Conservation (phyloP, 2,888 invertebrate species). For the Apomyelois bistriatella region DNA sequence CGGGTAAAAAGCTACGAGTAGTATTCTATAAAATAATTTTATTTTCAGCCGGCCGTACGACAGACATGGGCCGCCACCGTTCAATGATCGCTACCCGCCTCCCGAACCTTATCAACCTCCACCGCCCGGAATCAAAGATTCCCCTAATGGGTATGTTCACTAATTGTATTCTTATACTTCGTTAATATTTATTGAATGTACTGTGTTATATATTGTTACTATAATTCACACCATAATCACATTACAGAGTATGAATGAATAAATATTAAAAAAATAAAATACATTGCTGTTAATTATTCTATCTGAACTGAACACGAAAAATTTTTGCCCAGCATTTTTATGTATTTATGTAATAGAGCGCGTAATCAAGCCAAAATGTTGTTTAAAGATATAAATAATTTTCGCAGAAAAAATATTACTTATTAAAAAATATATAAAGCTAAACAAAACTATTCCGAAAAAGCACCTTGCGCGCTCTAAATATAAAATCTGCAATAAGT, state of each 20-base stretch:
- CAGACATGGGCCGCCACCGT: constrained; percentile 42
- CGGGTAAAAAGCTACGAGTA: too few species aligned
- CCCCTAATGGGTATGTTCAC: constrained; percentile 72
- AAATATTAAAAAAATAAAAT: too few species aligned
- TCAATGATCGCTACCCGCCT: constrained; percentile 49
- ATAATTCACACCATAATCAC: background rate
- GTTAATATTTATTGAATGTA: background rate
- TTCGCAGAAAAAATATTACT: too few species aligned
- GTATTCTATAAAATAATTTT: background rate
- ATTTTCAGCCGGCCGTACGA: constrained; percentile 45
- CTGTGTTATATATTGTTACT: background rate
- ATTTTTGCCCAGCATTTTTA: too few species aligned
- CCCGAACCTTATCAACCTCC: constrained; percentile 76
- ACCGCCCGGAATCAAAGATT: constrained; percentile 81
- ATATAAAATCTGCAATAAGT: background rate
- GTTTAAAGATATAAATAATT: too few species aligned
- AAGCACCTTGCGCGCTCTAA: background rate
- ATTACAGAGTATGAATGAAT: background rate
- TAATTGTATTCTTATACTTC: background rate
- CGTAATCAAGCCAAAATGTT: too few species aligned
- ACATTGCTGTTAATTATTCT: too few species aligned
- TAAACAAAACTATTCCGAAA: too few species aligned
- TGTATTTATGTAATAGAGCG: too few species aligned
- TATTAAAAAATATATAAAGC: too few species aligned
- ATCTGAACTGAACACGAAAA: too few species aligned